Evolutionary conservation across 2,797 vertebrate genomes (phyloP).

Genomic region (Anguilla anguilla): DNA sequence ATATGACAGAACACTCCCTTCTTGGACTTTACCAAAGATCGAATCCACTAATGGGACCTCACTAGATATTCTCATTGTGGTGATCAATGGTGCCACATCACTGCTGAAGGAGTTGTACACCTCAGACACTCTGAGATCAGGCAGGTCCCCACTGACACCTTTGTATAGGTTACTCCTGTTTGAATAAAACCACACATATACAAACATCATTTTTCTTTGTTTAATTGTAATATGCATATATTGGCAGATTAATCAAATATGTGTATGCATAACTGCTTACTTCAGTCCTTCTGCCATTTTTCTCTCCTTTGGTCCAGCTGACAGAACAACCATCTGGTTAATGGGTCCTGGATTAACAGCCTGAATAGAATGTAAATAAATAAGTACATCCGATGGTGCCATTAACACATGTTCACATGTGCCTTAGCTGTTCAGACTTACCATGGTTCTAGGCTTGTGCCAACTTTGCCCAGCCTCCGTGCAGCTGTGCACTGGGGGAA

Average conservation of each 20-base stretch:
- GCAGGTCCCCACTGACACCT: neutral
- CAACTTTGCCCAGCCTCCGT: constrained; percentile 7
- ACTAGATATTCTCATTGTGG: neutral
- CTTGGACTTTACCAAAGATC: neutral
- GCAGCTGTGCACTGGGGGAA: constrained; percentile 14
- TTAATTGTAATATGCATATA: neutral
- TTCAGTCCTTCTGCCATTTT: neutral
- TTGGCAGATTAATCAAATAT: neutral
- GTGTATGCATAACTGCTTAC: neutral
- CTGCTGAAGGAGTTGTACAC: neutral
- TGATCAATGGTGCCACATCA: neutral
- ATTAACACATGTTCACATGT: neutral
- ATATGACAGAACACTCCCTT: neutral
- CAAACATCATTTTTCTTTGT: neutral
- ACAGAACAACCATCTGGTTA: neutral
- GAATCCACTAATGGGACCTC: neutral
- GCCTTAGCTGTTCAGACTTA: neutral
- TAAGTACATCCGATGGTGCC: neutral
- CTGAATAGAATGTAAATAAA: neutral
- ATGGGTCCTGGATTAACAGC: neutral
- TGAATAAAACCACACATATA: neutral
- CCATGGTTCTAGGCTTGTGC: constrained; percentile 25
- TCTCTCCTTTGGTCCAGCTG: neutral
- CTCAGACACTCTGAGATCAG: neutral
- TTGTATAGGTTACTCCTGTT: neutral